Conservation (phyloP, 2,888 invertebrate genomes). For the Drosophila monieri region DNA sequence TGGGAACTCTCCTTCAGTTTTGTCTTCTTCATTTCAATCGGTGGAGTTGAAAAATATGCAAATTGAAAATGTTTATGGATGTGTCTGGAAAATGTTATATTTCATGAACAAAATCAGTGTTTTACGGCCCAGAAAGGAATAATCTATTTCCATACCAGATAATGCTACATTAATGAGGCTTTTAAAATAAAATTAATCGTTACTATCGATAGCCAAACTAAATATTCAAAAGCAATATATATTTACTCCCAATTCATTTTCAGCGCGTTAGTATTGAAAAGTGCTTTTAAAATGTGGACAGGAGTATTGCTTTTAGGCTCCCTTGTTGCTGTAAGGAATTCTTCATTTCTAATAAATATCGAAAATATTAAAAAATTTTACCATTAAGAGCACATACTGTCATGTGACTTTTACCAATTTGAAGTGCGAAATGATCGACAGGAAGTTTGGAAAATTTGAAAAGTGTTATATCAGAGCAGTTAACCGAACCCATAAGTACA, state of each 20-base stretch:
- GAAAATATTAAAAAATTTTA: background rate
- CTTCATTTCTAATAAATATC: too few species aligned
- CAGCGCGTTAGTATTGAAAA: background rate
- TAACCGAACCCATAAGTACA: slow-evolving; percentile 46
- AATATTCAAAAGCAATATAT: too few species aligned
- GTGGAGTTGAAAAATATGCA: slow-evolving; percentile 16
- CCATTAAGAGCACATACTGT: background rate
- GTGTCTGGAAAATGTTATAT: background rate
- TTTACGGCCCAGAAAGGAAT: background rate
- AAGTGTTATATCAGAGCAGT: slow-evolving; percentile 41
- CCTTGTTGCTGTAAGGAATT: slow-evolving; percentile 4
- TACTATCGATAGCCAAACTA: slow-evolving; percentile 3
- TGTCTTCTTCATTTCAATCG: background rate
- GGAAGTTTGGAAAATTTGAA: slow-evolving; percentile 12
- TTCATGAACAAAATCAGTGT: background rate
- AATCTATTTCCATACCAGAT: background rate
- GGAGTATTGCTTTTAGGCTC: background rate
- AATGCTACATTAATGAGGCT: background rate
- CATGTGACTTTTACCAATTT: slow-evolving; percentile 40
- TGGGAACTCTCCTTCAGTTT: slow-evolving; percentile 13
- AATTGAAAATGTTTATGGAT: slow-evolving; percentile 4
- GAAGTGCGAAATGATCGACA: slow-evolving; percentile 27
- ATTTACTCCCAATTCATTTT: background rate
- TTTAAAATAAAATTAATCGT: background rate
- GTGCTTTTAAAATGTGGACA: slow-evolving; percentile 13